Evolutionary conservation across 2,888 invertebrate species (phyloP), one percentile per base, ranked within the genome.

Genomic region (Bursaphelenchus okinawaensis): DNA sequence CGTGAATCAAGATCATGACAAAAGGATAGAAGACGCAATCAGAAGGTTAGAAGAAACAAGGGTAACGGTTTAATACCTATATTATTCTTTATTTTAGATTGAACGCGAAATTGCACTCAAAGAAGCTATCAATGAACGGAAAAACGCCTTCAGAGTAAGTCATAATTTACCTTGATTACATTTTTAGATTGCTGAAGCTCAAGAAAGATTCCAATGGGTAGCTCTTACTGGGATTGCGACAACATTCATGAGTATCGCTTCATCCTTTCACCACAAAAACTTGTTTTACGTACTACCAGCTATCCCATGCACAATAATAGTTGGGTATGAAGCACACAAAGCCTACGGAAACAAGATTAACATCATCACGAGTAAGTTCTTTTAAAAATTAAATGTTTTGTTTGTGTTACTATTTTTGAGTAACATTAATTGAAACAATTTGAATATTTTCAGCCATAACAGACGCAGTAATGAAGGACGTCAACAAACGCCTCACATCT

Each of bases 81-180:
- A 1, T 8, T 24, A 12, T 23, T 40, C 8, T 50, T n/a, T 54
- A 58, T 50, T 66, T 52, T 31, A 67, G 63, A 57, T 60, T 16
- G 68, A 68, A 50, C 52, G 68, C 19, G 68, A 66, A 22, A 40
- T 68, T 28, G 68, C 68, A 9, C 20, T 68, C 16, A 24, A 55
- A 16, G 68, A 68, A 62, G 68, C 68, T 24, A 68, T 68, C 31
- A 54, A 51, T 22, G 68, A 68, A 29, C 40, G 68, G 22, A 62
- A 69, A 19, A 69, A 65, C 51, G 68, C 68, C 28, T 58, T 56
- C 22, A 68, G 52, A 40, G 56, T 58, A 19, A 55, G 55, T 65
- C 23, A 12, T 16, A 66, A 16, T 12, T 61, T 63, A 27, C 4
- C 8, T 59, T 2, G 1, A 16, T 61, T 58, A 3, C 16, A 16